Percentiles rank a stretch among this genome's conserved stretches.
Conservation (phyloP, 2,888 invertebrate species). For the Plemyria rubiginata region DNA sequence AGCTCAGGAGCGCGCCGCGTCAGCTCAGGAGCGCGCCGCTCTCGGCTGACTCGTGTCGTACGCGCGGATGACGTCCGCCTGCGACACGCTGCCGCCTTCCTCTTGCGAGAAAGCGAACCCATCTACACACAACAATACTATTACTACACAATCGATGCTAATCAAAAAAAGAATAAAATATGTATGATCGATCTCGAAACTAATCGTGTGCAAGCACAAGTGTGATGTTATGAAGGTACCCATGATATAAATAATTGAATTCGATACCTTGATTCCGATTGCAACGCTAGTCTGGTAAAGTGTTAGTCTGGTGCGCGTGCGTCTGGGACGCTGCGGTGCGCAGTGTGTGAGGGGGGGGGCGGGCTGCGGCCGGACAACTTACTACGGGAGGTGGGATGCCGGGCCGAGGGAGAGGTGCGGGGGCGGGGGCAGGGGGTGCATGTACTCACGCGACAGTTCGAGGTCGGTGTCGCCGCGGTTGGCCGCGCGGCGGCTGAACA, state of each 20-base stretch:
- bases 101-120: slow-evolving; percentile 99
- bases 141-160: neutral
- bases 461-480: slow-evolving; percentile 93
- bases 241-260: slow-evolving; percentile 34
- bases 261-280: slow-evolving; percentile 37
- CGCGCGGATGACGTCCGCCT: slow-evolving; percentile 97
- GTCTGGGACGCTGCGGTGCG: slow-evolving; percentile 58
- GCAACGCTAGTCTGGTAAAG: slow-evolving; percentile 31
- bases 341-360: slow-evolving; percentile 30
- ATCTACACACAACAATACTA: slow-evolving; percentile 85
- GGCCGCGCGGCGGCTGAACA: slow-evolving; percentile 92
- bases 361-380: slow-evolving; percentile 3
- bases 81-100: slow-evolving; percentile 97
- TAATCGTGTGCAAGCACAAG: slow-evolving; percentile 40
- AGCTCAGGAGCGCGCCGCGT: slow-evolving; percentile 39
- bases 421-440: slow-evolving; percentile 2
- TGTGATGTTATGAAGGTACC: slow-evolving; percentile 27
- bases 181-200: slow-evolving; percentile 38
- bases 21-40: slow-evolving; percentile 88
- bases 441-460: slow-evolving; percentile 96
- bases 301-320: slow-evolving; percentile 48
- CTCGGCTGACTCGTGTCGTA: slow-evolving; percentile 97
- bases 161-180: slow-evolving; percentile 13
- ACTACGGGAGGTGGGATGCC: neutral
- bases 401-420: neutral